Percentiles rank a stretch among this genome's conserved stretches.
Evolutionary conservation across 2,113 vertebrate genomes (phyloP).

Genomic region (Sula dactylatra): DNA sequence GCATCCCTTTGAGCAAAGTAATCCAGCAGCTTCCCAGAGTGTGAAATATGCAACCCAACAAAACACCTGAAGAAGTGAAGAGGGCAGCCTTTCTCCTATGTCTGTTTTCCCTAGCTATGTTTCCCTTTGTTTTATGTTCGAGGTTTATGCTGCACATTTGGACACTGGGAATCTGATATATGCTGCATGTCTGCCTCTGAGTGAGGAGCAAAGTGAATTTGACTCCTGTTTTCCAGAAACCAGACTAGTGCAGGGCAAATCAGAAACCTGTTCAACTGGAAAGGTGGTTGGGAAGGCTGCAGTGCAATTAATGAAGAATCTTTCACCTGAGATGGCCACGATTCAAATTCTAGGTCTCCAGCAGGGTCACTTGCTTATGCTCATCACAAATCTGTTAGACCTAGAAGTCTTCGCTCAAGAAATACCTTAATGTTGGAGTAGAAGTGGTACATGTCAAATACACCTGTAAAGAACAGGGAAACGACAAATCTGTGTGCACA

Average conservation of each 20-base stretch:
- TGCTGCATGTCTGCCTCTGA: not conserved
- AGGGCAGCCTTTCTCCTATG: not conserved
- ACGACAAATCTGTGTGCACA: not conserved
- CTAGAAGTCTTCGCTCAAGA: not conserved
- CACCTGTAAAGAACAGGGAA: not conserved
- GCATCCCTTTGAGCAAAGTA: not conserved
- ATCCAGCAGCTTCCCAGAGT: not conserved
- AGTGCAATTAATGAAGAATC: not conserved
- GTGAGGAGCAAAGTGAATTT: not conserved
- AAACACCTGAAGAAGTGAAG: not conserved
- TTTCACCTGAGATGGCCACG: not conserved
- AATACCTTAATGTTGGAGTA: not conserved
- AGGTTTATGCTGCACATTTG: not conserved
- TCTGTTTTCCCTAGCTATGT: not conserved
- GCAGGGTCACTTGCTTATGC: not conserved
- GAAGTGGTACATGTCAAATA: not conserved
- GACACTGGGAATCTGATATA: not conserved
- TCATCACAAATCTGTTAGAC: not conserved
- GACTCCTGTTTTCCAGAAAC: not conserved
- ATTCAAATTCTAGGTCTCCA: not conserved
- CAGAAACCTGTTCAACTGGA: not conserved
- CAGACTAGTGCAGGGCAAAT: not conserved
- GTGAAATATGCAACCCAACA: not conserved
- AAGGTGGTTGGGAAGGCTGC: not conserved
- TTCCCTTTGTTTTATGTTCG: not conserved